These are phyloP conservation scores for Phalacrocorax pelagicus DNA, from an alignment of 2,113 vertebrate genomes.

Conservation along the genomic window DNA sequence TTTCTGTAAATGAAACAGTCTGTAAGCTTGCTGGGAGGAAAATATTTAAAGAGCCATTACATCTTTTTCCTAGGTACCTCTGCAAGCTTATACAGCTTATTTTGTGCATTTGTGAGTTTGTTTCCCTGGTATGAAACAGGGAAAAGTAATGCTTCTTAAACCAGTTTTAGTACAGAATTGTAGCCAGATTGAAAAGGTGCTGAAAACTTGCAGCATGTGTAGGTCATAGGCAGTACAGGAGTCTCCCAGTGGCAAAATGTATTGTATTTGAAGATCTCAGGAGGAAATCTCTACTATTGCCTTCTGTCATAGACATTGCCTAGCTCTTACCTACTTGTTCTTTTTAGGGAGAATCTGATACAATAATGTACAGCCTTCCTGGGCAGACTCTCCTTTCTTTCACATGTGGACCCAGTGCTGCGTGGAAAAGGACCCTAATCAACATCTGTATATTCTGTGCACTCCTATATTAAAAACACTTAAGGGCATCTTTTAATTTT, in stretches of 20 bases:
- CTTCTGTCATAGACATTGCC: background rate
- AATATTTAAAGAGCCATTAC: background rate
- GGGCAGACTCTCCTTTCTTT: background rate
- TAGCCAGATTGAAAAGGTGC: background rate
- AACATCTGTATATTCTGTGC: background rate
- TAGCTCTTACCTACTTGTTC: background rate
- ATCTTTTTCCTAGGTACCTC: background rate
- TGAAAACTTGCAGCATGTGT: background rate
- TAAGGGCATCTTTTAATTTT: background rate
- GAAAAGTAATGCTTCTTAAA: background rate
- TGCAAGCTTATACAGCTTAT: background rate
- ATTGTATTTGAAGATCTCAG: background rate
- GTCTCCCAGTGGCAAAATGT: background rate
- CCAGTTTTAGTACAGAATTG: background rate
- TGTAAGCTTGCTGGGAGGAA: background rate
- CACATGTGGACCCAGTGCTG: background rate
- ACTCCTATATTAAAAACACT: background rate
- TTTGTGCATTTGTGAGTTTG: background rate
- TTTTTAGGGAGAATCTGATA: background rate
- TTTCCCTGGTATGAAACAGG: background rate
- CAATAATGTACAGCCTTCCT: background rate
- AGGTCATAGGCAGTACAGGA: background rate
- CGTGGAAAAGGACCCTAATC: background rate
- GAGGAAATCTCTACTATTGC: background rate
- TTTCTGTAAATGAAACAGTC: background rate